Evolutionary conservation across 2,113 vertebrate species (phyloP).

Genomic region (Oreochromis tanganicae): DNA sequence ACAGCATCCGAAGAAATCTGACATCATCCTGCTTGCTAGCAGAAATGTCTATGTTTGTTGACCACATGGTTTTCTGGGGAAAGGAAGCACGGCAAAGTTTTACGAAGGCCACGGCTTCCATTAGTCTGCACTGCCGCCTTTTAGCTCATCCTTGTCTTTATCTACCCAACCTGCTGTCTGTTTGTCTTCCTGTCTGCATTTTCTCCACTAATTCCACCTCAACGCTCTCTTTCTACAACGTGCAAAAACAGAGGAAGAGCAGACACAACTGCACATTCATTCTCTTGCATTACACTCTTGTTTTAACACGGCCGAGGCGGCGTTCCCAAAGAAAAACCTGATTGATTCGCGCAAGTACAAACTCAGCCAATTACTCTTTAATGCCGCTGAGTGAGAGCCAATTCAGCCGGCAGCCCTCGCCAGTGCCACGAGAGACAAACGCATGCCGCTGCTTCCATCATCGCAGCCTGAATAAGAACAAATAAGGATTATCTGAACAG

Average conservation of each 20-base stretch:
- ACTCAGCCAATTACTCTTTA: slow-evolving; percentile 57
- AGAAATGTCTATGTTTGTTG: neutral
- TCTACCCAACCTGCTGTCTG: neutral
- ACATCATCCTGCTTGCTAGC: neutral
- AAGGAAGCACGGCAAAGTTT: neutral
- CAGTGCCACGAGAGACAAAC: neutral
- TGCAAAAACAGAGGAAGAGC: neutral
- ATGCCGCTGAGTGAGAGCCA: slow-evolving; percentile 45
- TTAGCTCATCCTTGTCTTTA: neutral
- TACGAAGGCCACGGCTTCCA: neutral
- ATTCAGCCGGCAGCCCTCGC: slow-evolving; percentile 9
- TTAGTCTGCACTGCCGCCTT: neutral
- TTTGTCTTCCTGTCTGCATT: neutral
- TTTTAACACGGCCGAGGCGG: slow-evolving; percentile 7
- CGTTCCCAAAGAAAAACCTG: slow-evolving; percentile 28
- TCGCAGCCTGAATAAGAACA: slow-evolving; percentile 12
- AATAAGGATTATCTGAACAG: slow-evolving; percentile 31
- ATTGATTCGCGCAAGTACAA: slow-evolving; percentile 50
- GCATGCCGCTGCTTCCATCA: neutral
- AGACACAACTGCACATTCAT: slow-evolving; percentile 3
- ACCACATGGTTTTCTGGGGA: neutral
- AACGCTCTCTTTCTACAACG: neutral
- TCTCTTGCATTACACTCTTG: slow-evolving; percentile 21
- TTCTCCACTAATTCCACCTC: neutral
- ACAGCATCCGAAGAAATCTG: neutral